Base-by-base conservation (phyloP, 2,888 invertebrate species). In the Eudasyphora cyanicolor region DNA sequence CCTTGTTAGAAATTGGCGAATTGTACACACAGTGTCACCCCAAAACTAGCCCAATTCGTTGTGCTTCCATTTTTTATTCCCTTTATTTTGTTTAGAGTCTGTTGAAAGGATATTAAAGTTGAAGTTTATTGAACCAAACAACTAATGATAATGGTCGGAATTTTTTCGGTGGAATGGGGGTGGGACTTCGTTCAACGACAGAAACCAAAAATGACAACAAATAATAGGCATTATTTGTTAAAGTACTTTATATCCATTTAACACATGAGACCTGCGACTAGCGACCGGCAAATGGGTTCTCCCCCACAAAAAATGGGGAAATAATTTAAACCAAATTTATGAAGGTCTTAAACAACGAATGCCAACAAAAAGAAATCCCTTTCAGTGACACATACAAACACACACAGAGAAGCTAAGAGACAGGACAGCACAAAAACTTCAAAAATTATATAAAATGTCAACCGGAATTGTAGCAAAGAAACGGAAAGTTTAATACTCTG, bases 281-380 rank as follows among this genome's bases (percentile, higher is more conserved):
- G n/a, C 51, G 29, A 38, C 35, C 64, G 19, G 32, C 19, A 12
- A n/a, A n/a, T n/a, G n/a, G n/a, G n/a, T n/a, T 38, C 21, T 38
- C 32, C 29, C 29, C 27, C n/a, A 62, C 35, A 60, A 64, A 32
- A 49, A 60, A 12, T 42, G 19, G 14, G 29, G 14, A 64, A 78
- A 84, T 81, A 81, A 84, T 84, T 84, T 84, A 78, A 84, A 81
- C 38, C 67, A 78, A 84, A 84, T 84, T 84, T 84, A 84, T 81
- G 78, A 78, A 51, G 78, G 78, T 75, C 84, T 81, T 81, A 78
- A 84, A 71, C 54, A 78, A 75, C 62, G n/a, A 70, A 82, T 12
- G 62, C 21, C 67, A 73, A n/a, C 29, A 27, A 76, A 71, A 70
- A 45, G 62, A 57, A 62, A 71, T 71, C 49, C 70, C 54, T 24